Conservation (phyloP, 1,140 invertebrate genomes). For the Neodiprion fabricii region DNA sequence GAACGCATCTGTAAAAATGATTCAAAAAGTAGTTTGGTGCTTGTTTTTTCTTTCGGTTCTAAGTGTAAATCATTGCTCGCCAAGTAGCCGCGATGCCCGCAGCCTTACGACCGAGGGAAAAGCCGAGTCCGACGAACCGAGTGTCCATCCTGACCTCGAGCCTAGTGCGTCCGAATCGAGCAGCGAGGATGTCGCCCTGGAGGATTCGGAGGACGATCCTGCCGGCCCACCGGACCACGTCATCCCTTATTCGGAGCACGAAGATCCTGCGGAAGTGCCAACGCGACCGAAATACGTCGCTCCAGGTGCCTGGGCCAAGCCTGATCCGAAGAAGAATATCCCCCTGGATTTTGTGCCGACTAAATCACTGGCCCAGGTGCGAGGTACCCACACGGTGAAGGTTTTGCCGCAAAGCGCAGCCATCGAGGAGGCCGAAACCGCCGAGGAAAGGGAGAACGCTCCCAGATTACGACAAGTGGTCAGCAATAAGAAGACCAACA, state of each 20-base stretch:
- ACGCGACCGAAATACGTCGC: slow-evolving; percentile 62
- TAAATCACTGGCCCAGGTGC: slow-evolving; percentile 72
- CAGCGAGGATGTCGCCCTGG: slow-evolving; percentile 8
- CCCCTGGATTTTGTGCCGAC: slow-evolving; percentile 68
- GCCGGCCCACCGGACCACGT: slow-evolving; percentile 38
- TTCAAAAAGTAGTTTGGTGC: neutral
- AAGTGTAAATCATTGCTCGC: neutral
- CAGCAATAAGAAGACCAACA: slow-evolving; percentile 74
- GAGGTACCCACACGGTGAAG: slow-evolving; percentile 67
- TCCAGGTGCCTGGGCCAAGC: slow-evolving; percentile 61
- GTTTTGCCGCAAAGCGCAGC: slow-evolving; percentile 67
- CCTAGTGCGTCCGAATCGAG: neutral
- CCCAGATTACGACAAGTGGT: slow-evolving; percentile 70
- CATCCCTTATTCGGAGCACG: slow-evolving; percentile 57
- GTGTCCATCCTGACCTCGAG: neutral
- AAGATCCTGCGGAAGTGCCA: slow-evolving; percentile 52
- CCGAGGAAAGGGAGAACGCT: slow-evolving; percentile 68
- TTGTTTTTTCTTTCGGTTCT: neutral
- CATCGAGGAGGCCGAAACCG: slow-evolving; percentile 62
- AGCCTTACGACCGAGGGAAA: neutral
- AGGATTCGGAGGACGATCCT: slow-evolving; percentile 25
- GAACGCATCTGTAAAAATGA: neutral
- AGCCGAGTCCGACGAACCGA: neutral
- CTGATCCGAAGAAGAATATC: slow-evolving; percentile 47
- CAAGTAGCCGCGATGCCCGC: neutral